phyloP scores from a whole-genome alignment of 2,113 vertebrate species.

The Thalassoma bifasciatum region DNA sequence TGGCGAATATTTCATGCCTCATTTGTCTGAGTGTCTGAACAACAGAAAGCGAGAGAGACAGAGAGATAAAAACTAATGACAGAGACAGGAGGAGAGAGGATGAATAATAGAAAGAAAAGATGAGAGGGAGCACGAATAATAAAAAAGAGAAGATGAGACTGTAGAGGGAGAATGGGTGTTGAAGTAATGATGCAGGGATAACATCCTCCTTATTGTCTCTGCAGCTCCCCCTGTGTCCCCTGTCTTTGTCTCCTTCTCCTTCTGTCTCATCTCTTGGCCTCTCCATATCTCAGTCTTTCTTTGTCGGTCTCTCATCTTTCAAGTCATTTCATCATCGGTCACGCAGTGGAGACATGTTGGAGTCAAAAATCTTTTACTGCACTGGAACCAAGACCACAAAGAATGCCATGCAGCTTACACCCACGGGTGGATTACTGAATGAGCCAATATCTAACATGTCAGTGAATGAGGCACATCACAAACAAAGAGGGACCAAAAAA shows the following conservation, averaged over 20 bases:
- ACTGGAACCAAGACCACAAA: constrained; percentile 39
- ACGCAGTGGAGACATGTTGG: constrained; percentile 36
- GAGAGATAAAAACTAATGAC: constrained; percentile 74
- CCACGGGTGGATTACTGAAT: constrained; percentile 15
- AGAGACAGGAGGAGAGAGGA: constrained; percentile 57
- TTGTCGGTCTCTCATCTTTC: constrained; percentile 66
- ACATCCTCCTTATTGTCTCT: constrained; percentile 62
- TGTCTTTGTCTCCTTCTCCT: constrained; percentile 38
- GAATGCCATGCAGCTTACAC: constrained; percentile 36
- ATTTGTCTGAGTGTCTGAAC: constrained; percentile 73
- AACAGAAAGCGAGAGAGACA: constrained; percentile 62
- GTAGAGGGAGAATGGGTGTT: constrained; percentile 54
- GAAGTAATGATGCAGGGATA: constrained; percentile 72
- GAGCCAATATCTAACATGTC: constrained; percentile 1
- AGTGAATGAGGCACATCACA: not conserved
- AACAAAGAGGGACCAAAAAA: not conserved
- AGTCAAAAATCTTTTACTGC: constrained; percentile 47
- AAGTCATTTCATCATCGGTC: constrained; percentile 71
- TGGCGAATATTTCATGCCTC: constrained; percentile 74
- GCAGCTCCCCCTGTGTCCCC: constrained; percentile 36
- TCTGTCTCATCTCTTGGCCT: constrained; percentile 32
- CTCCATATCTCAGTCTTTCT: constrained; percentile 44
- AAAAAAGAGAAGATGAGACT: constrained; percentile 60
- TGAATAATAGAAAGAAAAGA: constrained; percentile 74
- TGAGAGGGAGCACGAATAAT: constrained; percentile 57